Conservation (phyloP, 2,797 vertebrate genomes). For the Cyprinodon diabolis region DNA sequence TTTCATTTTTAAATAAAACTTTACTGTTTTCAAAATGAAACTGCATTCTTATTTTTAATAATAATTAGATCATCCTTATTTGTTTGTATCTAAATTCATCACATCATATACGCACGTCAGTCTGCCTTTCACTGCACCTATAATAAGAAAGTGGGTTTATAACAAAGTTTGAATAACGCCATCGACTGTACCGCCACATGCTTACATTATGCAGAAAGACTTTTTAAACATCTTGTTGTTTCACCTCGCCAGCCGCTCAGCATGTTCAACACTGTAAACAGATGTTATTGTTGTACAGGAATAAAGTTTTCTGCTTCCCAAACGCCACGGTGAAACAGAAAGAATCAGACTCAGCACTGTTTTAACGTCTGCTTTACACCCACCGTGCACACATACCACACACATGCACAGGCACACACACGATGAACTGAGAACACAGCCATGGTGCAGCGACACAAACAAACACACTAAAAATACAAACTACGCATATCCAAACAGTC, state of each 20-base stretch:
- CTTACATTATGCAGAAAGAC: constrained; percentile 65
- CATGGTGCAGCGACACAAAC: constrained; percentile 75
- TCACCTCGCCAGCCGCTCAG: constrained; percentile 60
- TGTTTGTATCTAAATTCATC: constrained; percentile 29
- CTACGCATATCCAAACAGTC: constrained; percentile 86
- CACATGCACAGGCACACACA: constrained; percentile 51
- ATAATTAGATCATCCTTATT: constrained; percentile 28
- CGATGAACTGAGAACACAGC: constrained; percentile 77
- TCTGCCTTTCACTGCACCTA: constrained; percentile 9
- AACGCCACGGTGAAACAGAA: constrained; percentile 76
- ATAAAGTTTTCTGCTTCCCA: constrained; percentile 75
- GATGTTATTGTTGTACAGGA: constrained; percentile 74
- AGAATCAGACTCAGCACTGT: constrained; percentile 80
- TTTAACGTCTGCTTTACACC: constrained; percentile 73
- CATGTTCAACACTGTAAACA: constrained; percentile 77
- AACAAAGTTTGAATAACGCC: constrained; percentile 66
- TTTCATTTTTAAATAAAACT: neutral
- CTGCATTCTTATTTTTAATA: constrained; percentile 12
- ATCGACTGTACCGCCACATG: constrained; percentile 53
- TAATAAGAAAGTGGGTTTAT: constrained; percentile 57
- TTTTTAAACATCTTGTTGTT: constrained; percentile 73
- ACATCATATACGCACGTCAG: constrained; percentile 2
- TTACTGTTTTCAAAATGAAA: neutral
- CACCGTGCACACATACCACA: constrained; percentile 50
- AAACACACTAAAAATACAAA: constrained; percentile 88